Evolutionary conservation across 2,113 vertebrate species (phyloP).

Genomic region (Tyto alba): DNA sequence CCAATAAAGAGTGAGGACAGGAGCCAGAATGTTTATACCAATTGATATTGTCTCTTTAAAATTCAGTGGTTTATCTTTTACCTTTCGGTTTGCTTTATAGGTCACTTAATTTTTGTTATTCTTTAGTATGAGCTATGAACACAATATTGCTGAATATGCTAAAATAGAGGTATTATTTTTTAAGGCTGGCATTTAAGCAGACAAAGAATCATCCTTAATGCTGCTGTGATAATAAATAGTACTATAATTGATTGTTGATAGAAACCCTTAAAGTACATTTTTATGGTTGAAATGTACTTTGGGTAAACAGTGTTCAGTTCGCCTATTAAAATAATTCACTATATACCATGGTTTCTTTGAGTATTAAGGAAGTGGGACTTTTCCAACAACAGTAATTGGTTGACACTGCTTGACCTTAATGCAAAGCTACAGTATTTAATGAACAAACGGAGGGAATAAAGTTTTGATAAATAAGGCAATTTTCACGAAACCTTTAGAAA

Average conservation of each 20-base stretch:
- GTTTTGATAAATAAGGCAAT: slow-evolving; percentile 74
- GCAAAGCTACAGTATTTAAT: slow-evolving; percentile 69
- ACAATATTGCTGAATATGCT: slow-evolving; percentile 51
- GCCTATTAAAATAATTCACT: slow-evolving; percentile 72
- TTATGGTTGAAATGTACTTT: slow-evolving; percentile 63
- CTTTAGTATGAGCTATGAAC: slow-evolving; percentile 35
- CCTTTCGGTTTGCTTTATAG: slow-evolving; percentile 37
- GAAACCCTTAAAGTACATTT: slow-evolving; percentile 60
- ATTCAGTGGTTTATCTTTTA: not conserved
- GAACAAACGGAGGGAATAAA: slow-evolving; percentile 70
- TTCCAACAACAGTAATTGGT: slow-evolving; percentile 67
- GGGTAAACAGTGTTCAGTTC: slow-evolving; percentile 58
- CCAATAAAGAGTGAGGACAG: not conserved
- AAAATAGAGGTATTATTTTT: slow-evolving; percentile 19
- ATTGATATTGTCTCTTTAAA: not conserved
- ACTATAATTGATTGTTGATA: slow-evolving; percentile 61
- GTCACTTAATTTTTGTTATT: slow-evolving; percentile 48
- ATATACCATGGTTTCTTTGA: slow-evolving; percentile 45
- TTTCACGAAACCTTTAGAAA: slow-evolving; percentile 67
- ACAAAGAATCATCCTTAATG: slow-evolving; percentile 54
- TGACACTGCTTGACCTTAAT: slow-evolving; percentile 70
- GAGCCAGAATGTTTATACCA: not conserved
- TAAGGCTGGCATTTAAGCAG: slow-evolving; percentile 31
- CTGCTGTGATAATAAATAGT: slow-evolving; percentile 56
- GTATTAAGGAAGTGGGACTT: slow-evolving; percentile 60